Base-by-base conservation (phyloP, 2,888 invertebrate species). In the Marasmarcha lunaedactyla region DNA sequence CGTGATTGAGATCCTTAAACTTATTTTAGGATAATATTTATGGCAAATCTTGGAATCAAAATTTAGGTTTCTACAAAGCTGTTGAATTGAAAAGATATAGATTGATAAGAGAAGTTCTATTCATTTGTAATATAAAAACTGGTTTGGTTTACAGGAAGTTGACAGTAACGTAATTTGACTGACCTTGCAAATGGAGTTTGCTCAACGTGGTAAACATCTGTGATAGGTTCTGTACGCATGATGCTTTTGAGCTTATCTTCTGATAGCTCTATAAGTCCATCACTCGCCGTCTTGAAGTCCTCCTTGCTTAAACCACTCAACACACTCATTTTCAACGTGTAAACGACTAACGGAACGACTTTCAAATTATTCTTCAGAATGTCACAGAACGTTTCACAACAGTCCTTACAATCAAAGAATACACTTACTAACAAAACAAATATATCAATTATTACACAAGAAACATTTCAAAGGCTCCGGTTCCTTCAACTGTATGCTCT, bases 121-220 rank as follows among this genome's bases (percentile, higher is more conserved):
- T 20, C 20, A 20, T 20, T 3, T 20, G 7, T 20, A 20, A 20
- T 5, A 20, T 5, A 5, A 20, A 20, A 20, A 20, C 20, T 20
- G 20, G 20, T 20, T 20, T 20, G 20, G 3, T 20, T 30, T 9
- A 4, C 30, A 30, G 30, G 30, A 30, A 30, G n/a, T 9, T n/a
- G 30, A 30, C 30, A 11, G 30, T 30, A n/a, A 30, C 25, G 20
- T 20, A 30, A 30, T n/a, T 30, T 11, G 11, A 30, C 84, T 84
- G 84, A 92, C 92, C 92, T 92, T 86, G 92, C 92, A 85, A 92
- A 92, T 63, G 92, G 92, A 61, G 90, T 90, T 78, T 91, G 90
- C 74, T 92, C 92, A 59, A 92, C 90, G 72, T 90, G 88, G 74
- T 92, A 92, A 51, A 90, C 87, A 57, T 90, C 88, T 55, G 89